phyloP scores from a whole-genome alignment of 2,888 invertebrate species.

The Nephrotoma flavescens region DNA sequence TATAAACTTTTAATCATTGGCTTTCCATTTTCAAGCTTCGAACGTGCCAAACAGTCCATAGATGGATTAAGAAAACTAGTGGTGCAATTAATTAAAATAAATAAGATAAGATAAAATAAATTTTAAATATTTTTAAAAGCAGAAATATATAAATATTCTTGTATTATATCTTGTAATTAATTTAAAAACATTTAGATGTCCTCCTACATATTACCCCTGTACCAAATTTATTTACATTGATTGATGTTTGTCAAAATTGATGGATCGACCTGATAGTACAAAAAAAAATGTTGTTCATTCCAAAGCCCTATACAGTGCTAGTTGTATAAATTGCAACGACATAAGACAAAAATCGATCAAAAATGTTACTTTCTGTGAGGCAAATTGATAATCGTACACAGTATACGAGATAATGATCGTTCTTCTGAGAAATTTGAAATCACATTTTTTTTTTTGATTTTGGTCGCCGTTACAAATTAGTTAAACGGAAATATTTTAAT shows the following conservation, averaged over 20 bases:
- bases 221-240: neutral
- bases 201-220: too few species aligned
- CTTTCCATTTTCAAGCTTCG: too few species aligned
- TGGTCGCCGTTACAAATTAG: neutral
- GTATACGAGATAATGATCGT: neutral
- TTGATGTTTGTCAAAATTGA: neutral
- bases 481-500: neutral
- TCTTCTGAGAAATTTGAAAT: neutral
- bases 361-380: neutral
- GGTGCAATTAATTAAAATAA: too few species aligned
- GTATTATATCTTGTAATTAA: too few species aligned
- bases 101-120: too few species aligned
- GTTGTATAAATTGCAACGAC: neutral
- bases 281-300: neutral
- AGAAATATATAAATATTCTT: too few species aligned
- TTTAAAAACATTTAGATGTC: too few species aligned
- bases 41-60: too few species aligned
- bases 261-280: neutral
- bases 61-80: too few species aligned
- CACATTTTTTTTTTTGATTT: neutral
- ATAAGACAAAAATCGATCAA: neutral
- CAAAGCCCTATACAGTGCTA: neutral
- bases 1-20: too few species aligned
- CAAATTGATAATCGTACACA: neutral
- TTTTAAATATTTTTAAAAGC: too few species aligned